Base-by-base conservation (phyloP, 2,888 invertebrate genomes). In the Drosophila borborema region DNA sequence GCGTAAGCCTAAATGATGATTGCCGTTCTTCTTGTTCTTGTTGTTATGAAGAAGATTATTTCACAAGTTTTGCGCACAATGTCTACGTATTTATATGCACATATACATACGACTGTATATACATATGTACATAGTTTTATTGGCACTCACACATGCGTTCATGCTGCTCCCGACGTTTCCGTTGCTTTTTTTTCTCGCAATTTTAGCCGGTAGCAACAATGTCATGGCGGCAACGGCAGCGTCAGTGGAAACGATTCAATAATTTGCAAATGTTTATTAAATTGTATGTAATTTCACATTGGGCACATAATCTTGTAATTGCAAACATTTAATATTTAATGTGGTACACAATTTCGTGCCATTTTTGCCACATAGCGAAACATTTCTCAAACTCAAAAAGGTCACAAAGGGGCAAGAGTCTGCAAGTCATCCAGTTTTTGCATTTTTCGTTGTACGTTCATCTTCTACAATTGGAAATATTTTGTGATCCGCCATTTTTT, bases 31-130 rank as follows among this genome's bases (percentile, higher is more conserved):
- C 5, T 28, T 70, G 48, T 59, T 64, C 12, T 82, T 74, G 49
- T 65, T 70, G 48, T 59, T 64, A 41, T 69, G 56, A 73, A 54
- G 63, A 70, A 65, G 81, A 80, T 86, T 74, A 85, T 90, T 85
- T 85, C 84, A 90, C 84, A 73, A 85, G 55, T 84, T 85, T 79
- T 58, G 73, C 69, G 54, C 88, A 84, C 76, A 55, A 70, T 72
- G 68, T 60, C 55, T 46, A 58, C 60, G 38, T 63, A 72, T 62
- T 28, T 64, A 43, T 40, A 70, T 70, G n/a, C 18, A 14, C 38
- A 49, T 10, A 51, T 48, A 49, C 9, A 56, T 45, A 64, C 31
- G 49, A 16, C 18, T 58, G 61, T 63, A 60, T 14, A 16, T 14
- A 38, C 4, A 12, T 38, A 38, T 40, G 40, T n/a, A 56, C 36